A percentile compares a stretch with the other conserved stretches of the same genome.
phyloP scores from a whole-genome alignment of 2,888 invertebrate genomes.

The Cheilosia vernalis region DNA sequence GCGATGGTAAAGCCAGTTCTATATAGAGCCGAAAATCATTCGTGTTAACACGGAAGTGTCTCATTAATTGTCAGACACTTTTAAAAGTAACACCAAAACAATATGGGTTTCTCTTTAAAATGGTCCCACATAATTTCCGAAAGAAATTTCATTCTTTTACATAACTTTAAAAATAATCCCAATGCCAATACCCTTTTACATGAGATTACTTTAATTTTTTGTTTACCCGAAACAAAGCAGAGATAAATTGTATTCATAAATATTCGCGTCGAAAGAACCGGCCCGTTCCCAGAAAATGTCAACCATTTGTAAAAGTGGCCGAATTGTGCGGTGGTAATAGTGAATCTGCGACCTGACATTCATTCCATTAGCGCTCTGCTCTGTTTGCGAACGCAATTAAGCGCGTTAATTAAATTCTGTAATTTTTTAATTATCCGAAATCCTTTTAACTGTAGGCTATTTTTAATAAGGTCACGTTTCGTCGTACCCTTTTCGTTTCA shows the following conservation, averaged over 20 bases:
- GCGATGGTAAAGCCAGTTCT: too few species aligned
- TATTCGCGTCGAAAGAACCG: constrained; percentile 3
- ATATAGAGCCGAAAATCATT: too few species aligned
- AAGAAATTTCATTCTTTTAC: not conserved
- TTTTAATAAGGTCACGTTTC: constrained; percentile 66
- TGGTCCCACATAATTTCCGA: not conserved
- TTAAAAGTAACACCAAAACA: too few species aligned
- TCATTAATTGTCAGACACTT: too few species aligned
- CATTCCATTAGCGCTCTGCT: constrained; percentile 51
- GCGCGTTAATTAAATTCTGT: constrained; percentile 66
- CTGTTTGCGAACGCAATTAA: constrained; percentile 60
- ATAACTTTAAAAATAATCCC: constrained; percentile 1
- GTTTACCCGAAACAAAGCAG: constrained; percentile 9
- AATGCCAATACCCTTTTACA: constrained; percentile 13
- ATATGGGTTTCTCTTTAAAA: too few species aligned
- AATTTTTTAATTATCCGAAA: constrained; percentile 62
- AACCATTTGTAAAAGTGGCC: constrained; percentile 41
- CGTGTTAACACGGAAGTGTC: too few species aligned
- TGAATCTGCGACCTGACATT: constrained; percentile 40
- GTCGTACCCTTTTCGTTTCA: constrained; percentile 37
- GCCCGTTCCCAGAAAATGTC: constrained; percentile 9
- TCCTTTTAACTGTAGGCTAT: constrained; percentile 42
- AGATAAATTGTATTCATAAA: constrained; percentile 57
- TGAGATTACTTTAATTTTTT: constrained; percentile 24
- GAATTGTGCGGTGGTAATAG: constrained; percentile 28